These are phyloP conservation scores for Nycticorax nycticorax DNA, from an alignment of 2,113 vertebrate genomes.

Conservation along the genomic window DNA sequence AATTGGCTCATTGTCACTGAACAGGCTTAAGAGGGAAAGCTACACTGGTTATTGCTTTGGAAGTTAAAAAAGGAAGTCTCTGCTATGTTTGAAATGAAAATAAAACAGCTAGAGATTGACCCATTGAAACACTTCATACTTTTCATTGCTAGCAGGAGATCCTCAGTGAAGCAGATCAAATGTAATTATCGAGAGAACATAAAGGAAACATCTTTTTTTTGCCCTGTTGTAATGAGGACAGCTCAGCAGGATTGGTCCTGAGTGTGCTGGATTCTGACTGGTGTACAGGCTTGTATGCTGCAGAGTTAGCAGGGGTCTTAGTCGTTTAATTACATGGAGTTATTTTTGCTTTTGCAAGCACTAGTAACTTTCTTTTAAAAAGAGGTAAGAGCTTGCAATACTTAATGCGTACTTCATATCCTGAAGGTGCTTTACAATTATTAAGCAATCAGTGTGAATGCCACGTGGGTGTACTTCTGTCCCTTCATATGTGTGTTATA, in stretches of 20 bases:
- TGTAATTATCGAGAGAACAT: slow-evolving; percentile 37
- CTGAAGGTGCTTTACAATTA: neutral
- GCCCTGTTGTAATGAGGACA: slow-evolving; percentile 35
- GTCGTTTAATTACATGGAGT: neutral
- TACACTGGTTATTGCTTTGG: neutral
- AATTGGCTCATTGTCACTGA: neutral
- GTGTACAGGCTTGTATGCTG: neutral
- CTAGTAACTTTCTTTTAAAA: neutral
- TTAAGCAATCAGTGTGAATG: neutral
- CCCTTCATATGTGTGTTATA: neutral
- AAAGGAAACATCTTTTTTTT: slow-evolving; percentile 26
- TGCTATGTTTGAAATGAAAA: slow-evolving; percentile 10
- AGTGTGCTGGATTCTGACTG: neutral
- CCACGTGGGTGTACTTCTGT: neutral
- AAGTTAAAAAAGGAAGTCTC: neutral
- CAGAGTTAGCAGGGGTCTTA: slow-evolving; percentile 2
- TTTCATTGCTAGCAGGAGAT: slow-evolving; percentile 38
- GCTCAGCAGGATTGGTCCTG: slow-evolving; percentile 28
- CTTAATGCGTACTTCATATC: neutral
- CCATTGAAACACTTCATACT: slow-evolving; percentile 2
- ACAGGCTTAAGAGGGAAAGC: neutral
- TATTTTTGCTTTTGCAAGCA: slow-evolving; percentile 16
- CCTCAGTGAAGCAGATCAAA: slow-evolving; percentile 28
- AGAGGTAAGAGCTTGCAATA: neutral
- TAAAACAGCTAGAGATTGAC: slow-evolving; percentile 48